Evolutionary conservation across 2,113 vertebrate genomes (phyloP), one percentile per base, ranked within the genome.

Genomic region (Anas platyrhynchos): DNA sequence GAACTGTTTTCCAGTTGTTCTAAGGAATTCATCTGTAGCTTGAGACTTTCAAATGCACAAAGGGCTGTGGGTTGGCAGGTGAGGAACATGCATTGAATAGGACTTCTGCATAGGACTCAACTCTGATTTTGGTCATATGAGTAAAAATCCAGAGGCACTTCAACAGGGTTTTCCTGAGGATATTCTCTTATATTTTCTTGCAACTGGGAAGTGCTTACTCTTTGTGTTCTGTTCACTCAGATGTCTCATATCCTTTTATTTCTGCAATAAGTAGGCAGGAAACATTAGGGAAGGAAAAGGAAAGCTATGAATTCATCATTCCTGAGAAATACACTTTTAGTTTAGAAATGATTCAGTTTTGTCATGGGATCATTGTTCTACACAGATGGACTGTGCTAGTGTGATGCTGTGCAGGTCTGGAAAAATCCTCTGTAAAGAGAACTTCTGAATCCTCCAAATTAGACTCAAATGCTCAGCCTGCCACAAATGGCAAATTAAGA

Each of bases 401-500:
- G 61, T 62, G 32, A 61, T 27, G 36, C 31, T 66, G 16, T 34
- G 26, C 13, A 58, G 44, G 32, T 72, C 44, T 87, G 62, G 56
- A 91, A 94, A 93, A 88, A 66, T 62, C 22, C 44, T 83, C 83
- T 62, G 31, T 50, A 62, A 74, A 89, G 16, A 92, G 11, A 93
- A 43, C 8, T 82, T 80, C 48, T 78, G 83, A 86, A 90, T 86
- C 29, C 34, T 89, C 41, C 58, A 69, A 81, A 93, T 94, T 92
- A 93, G 50, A 62, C 48, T 59, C 50, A 84, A 41, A 84, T 46
- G 73, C 10, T 4, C 27, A 83, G 55, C 58, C 83, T 91, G 83
- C 21, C 62, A 59, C 81, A 95, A 87, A 85, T 8, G 32, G 25
- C 55, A 92, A 96, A 83, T 93, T 92, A 93, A 92, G 83, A 62